Evolutionary conservation across 2,888 invertebrate species (phyloP).

Genomic region (Ennomos quercinarius): DNA sequence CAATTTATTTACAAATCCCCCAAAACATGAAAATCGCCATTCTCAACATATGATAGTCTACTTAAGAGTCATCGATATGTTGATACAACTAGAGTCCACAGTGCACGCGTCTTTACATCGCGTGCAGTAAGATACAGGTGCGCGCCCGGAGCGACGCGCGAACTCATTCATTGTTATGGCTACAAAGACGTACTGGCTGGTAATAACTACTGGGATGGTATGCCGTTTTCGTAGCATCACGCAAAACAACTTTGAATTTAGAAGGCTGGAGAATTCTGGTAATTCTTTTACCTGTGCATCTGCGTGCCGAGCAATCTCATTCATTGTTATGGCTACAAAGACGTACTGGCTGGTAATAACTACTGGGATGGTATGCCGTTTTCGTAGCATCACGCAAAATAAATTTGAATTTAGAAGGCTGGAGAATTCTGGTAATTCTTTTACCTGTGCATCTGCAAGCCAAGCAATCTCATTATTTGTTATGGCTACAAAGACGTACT

Average conservation of each 20-base stretch:
- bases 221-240: slow-evolving; percentile 11
- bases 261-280: no score
- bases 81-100: background rate
- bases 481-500: slow-evolving; percentile 16
- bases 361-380: slow-evolving; percentile 15
- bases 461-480: no score
- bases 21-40: no score
- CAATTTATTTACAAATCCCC: no score
- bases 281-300: slow-evolving; percentile 40
- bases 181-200: slow-evolving; percentile 19
- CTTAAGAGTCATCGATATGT: no score
- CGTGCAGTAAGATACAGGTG: slow-evolving; percentile 79
- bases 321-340: no score
- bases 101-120: slow-evolving; percentile 58
- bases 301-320: no score
- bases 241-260: background rate
- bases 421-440: no score
- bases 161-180: slow-evolving; percentile 78
- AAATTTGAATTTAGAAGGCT: background rate
- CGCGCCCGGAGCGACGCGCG: slow-evolving; percentile 73
- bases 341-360: slow-evolving; percentile 25
- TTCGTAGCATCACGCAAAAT: slow-evolving; percentile 1
- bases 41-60: no score
- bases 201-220: slow-evolving; percentile 20
- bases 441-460: slow-evolving; percentile 47